A percentile compares a stretch with the other conserved stretches of the same genome.
phyloP scores from a whole-genome alignment of 1,140 invertebrate species.

The Tetramorium alpestre region DNA sequence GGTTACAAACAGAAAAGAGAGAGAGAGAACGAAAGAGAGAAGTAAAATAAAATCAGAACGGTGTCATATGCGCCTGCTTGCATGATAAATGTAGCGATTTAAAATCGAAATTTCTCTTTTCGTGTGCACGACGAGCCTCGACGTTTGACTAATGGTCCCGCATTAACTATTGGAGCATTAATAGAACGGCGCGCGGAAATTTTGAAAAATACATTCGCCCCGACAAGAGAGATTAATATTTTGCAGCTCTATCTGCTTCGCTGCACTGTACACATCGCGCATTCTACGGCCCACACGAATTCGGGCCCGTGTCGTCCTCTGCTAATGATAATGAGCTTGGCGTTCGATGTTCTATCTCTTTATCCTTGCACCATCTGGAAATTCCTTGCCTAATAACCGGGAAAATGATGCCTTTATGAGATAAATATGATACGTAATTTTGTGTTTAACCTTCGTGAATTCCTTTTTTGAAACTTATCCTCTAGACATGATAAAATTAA shows the following conservation, averaged over 20 bases:
- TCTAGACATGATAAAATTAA: neutral
- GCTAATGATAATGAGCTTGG: constrained; percentile 77
- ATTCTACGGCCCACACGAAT: constrained; percentile 2
- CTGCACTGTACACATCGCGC: constrained; percentile 50
- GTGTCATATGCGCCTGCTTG: constrained; percentile 86
- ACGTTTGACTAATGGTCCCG: constrained; percentile 85
- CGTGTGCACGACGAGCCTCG: constrained; percentile 83
- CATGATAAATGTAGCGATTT: constrained; percentile 86
- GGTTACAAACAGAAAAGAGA: constrained; percentile 39
- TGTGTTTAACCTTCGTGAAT: neutral
- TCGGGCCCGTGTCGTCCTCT: constrained; percentile 43
- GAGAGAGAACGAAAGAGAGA: constrained; percentile 71
- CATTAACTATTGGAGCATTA: constrained; percentile 86
- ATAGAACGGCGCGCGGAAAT: constrained; percentile 83
- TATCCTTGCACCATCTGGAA: neutral
- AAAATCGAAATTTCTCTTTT: constrained; percentile 86
- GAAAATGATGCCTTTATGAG: constrained; percentile 50
- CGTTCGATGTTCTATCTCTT: constrained; percentile 54
- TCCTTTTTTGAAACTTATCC: neutral
- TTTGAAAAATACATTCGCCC: constrained; percentile 85
- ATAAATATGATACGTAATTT: constrained; percentile 23
- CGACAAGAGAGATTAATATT: constrained; percentile 84
- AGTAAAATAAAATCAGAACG: constrained; percentile 86
- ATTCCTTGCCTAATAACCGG: constrained; percentile 16
- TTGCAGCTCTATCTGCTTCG: constrained; percentile 71